Conservation (phyloP, 1,140 invertebrate genomes). For the Orius insidiosus region DNA sequence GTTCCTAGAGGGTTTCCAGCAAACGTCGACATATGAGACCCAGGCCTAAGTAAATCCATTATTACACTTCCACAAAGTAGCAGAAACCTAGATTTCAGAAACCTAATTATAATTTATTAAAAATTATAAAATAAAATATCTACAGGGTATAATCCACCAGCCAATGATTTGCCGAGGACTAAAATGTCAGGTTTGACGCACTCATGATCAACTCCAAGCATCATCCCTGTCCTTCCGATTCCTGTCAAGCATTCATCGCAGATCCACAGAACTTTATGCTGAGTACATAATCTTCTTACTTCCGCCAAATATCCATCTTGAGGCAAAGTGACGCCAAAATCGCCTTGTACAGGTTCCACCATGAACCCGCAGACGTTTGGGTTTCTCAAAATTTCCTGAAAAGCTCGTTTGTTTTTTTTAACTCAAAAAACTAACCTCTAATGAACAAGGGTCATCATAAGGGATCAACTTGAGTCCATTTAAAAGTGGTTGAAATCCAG, state of each 20-base stretch:
- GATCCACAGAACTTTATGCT: no score
- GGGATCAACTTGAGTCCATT: conserved; percentile 52
- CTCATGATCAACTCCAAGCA: no score
- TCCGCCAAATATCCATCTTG: no score
- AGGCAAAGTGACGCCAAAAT: no score
- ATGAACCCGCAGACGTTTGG: conserved; percentile 71
- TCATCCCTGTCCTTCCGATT: no score
- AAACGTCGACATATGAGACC: no score
- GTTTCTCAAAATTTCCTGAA: conserved; percentile 48
- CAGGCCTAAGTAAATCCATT: conserved; percentile 83
- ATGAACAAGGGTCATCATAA: conserved; percentile 48
- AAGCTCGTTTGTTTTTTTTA: conserved; percentile 2
- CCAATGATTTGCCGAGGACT: conserved; percentile 67
- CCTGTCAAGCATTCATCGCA: no score
- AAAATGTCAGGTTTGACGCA: no score
- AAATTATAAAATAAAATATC: conserved; percentile 18
- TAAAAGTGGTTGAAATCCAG: no score
- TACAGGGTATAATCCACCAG: conserved; percentile 68
- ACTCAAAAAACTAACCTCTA: conserved; percentile 33
- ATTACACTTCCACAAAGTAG: conserved; percentile 64
- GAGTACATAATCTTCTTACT: no score
- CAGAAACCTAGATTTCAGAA: conserved; percentile 58
- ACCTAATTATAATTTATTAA: background rate
- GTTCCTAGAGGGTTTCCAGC: conserved; percentile 94
- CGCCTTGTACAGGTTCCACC: no score